Evolutionary conservation across 1,140 invertebrate species (phyloP), one percentile per base, ranked within the genome.

Genomic region (Zelostemma sp.): DNA sequence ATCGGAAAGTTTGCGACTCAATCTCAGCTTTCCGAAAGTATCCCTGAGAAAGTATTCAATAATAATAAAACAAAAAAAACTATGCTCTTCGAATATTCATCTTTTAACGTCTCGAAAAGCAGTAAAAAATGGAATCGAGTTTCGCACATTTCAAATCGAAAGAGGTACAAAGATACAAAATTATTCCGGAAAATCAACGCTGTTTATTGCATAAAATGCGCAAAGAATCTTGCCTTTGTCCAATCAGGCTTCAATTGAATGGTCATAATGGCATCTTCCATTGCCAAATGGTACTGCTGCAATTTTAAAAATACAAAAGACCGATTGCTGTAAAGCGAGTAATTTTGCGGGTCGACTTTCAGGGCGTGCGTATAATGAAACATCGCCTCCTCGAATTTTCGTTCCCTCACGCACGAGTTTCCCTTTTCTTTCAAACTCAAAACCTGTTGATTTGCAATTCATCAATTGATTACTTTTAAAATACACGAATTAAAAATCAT

Each of bases 281-380:
- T 81, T 1, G 93, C 91, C 71, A 92, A 88, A 81, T 90, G 92
- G 80, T 90, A 93, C 76, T 93, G 92, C 64, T 92, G 88, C 68
- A 93, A 82, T 79, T 93, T 93, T 11, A 94, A 82, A 82, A 94
- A 94, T 15, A 92, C 92, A 71, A 90, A 88, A 1, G 93, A 95
- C 76, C 93, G 85, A 79, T 95, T 95, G 75, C 93, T 93, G 78
- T 93, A 92, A 2, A 94, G 78, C 5, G 90, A 86, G 80, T 88
- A 89, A 84, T 93, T 93, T 45, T 86, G 86, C 18, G 89, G 88
- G 71, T 94, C 91, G 55, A 90, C 78, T 85, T 93, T 93, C 73
- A 95, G 90, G 1, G 92, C 93, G n/a, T 93, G 89, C 9, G 91
- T 92, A 76, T 94, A 95, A 84, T 93, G 91, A 48, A 94, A 81